Base-by-base conservation (phyloP, 2,888 invertebrate species). In the Clanis bilineata region DNA sequence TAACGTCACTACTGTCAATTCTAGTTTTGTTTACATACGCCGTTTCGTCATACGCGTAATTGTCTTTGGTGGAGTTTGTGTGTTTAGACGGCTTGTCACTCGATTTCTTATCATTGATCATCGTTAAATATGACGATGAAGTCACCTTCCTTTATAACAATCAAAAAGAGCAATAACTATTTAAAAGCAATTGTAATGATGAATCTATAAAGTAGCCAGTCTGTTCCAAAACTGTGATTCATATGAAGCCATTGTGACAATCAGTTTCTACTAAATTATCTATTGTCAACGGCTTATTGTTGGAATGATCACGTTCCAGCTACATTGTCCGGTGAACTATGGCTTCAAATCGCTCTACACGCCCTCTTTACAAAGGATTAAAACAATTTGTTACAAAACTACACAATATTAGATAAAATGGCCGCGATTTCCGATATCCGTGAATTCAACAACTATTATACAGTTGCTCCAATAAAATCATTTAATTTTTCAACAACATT, bases 11-110 rank as follows among this genome's bases (percentile, higher is more conserved):
- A 58, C 32, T 61, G 51, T 43, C 51, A 67, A 82, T 87, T 87
- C 86, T 85, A 83, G 85, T 83, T 87, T 87, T 86, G 84, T 88
- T 85, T 85, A 72, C 73, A n/a, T 22, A 55, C 32, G 55, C 55
- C 51, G 32, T 39, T 18, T 64, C 54, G 45, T 59, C 45, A 58
- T 38, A n/a, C 15, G 45, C 38, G 32, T 36, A 39, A 58, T 28
- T 18, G 18, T 25, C 44, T 47, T 39, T 51, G 58, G 47, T 39
- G 39, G 23, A 25, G 47, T 58, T 39, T 25, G 6, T 15, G n/a
- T 5, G 0, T 22, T 10, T 7, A 23, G 22, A 38, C 57, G 5
- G 23, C 25, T 36, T 6, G 51, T 4, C 41, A 44, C 7, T 15
- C 15, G 28, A 47, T 15, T 7, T 18, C n/a, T 28, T 28, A n/a